Conservation (phyloP, 2,113 vertebrate species). For the Chloropsis hardwickii region DNA sequence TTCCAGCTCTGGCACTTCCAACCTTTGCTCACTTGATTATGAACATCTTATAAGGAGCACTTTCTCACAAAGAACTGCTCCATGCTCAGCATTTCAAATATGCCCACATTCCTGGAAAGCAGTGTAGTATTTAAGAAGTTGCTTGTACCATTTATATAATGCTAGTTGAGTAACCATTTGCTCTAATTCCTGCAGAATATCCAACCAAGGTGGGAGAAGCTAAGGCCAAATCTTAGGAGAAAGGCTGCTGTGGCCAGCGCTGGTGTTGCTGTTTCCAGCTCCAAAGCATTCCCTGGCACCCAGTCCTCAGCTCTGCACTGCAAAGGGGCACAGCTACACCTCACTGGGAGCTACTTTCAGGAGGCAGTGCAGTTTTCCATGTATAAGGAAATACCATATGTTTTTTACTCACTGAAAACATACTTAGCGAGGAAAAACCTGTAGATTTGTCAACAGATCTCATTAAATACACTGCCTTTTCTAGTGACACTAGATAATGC, state of each 20-base stretch:
- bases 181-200: not conserved
- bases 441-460: not conserved
- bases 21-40: not conserved
- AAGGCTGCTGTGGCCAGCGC: fast-evolving
- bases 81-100: not conserved
- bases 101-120: not conserved
- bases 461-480: not conserved
- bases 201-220: not conserved
- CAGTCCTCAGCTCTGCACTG: not conserved
- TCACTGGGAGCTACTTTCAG: not conserved
- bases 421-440: not conserved
- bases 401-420: not conserved
- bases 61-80: not conserved
- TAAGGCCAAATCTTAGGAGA: not conserved
- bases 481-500: not conserved
- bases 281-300: not conserved
- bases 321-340: not conserved
- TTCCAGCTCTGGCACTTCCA: not conserved
- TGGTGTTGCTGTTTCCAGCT: not conserved
- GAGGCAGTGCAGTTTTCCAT: not conserved
- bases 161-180: not conserved
- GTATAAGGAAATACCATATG: fast-evolving
- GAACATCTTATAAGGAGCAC: not conserved
- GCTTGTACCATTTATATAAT: not conserved
- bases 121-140: not conserved